Evolutionary conservation across 2,113 vertebrate species (phyloP).

Genomic region (Physeter macrocephalus): DNA sequence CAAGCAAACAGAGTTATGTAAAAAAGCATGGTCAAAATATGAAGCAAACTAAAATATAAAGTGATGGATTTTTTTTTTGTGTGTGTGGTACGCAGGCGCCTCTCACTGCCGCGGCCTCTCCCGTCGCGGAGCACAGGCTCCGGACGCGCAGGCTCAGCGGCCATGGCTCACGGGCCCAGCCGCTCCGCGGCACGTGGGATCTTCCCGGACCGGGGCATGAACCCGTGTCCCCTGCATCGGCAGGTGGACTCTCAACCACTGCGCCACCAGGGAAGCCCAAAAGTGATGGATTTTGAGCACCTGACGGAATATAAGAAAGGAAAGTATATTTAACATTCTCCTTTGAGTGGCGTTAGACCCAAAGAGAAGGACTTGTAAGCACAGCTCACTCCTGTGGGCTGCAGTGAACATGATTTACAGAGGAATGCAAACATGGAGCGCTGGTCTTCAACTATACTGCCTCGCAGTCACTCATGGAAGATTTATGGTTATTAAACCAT

Average conservation of each 20-base stretch:
- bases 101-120: too few species aligned
- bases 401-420: fast-evolving
- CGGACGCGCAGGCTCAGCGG: too few species aligned
- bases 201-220: too few species aligned
- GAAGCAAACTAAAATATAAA: neutral
- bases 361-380: neutral
- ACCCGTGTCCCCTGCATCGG: too few species aligned
- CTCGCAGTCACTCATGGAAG: neutral
- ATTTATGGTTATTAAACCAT: neutral
- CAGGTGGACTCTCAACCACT: too few species aligned
- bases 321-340: neutral
- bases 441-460: neutral
- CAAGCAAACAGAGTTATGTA: neutral
- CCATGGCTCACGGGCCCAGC: too few species aligned
- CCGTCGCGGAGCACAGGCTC: too few species aligned
- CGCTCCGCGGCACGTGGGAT: too few species aligned
- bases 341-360: neutral
- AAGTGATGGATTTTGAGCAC: neutral
- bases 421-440: neutral
- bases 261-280: too few species aligned
- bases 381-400: neutral
- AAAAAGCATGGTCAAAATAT: neutral
- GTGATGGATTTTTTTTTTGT: too few species aligned
- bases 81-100: too few species aligned
- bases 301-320: neutral